phyloP scores from a whole-genome alignment of 2,797 vertebrate species.

The Amblyraja radiata region DNA sequence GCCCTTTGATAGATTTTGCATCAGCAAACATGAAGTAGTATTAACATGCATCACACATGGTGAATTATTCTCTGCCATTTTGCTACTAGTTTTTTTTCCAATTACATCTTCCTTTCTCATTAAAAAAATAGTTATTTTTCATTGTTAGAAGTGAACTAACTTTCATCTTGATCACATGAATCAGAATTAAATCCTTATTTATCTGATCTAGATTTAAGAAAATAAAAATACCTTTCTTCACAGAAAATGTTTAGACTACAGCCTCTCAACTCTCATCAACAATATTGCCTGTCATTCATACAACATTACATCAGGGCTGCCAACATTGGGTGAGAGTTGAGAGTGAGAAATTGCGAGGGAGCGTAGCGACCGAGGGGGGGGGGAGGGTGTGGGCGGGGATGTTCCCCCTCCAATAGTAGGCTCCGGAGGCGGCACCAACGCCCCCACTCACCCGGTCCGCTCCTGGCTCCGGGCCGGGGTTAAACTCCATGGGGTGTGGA shows the following conservation, averaged over 20 bases:
- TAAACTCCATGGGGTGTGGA: no score
- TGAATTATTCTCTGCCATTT: neutral
- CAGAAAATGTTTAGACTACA: neutral
- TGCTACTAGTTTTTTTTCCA: neutral
- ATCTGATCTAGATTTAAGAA: neutral
- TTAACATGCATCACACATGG: neutral
- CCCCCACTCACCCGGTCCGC: no score
- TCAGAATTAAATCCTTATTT: neutral
- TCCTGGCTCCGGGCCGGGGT: no score
- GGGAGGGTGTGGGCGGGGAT: no score
- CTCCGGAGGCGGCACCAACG: no score
- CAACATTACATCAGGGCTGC: neutral
- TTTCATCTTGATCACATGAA: constrained; percentile 13
- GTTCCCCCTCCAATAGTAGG: no score
- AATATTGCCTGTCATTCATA: neutral
- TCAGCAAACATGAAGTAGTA: neutral
- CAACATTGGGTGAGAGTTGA: no score
- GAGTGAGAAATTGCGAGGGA: no score
- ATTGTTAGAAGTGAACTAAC: neutral
- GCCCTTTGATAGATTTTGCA: neutral
- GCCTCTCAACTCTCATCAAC: neutral
- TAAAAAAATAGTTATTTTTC: neutral
- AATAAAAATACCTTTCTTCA: neutral
- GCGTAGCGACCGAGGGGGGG: no score
- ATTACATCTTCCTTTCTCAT: neutral